These are phyloP conservation scores for Corythornis cristatus DNA, from an alignment of 2,113 vertebrate species.

Conservation along the genomic window DNA sequence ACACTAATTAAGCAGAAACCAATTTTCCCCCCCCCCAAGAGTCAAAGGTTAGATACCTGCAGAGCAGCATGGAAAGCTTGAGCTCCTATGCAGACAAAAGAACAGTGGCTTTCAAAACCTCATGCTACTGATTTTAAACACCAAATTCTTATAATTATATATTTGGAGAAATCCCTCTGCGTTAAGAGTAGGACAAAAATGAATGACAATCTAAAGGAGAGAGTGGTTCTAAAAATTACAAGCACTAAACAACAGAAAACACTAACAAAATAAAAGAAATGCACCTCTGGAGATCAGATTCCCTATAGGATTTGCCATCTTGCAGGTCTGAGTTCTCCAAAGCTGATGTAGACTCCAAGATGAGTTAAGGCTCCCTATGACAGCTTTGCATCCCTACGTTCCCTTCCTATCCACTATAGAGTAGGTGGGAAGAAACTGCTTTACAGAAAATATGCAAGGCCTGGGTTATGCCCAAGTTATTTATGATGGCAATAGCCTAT, in stretches of 20 bases:
- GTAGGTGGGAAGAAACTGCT: neutral
- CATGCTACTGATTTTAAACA: neutral
- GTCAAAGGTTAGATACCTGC: neutral
- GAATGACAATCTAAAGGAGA: neutral
- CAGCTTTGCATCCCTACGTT: neutral
- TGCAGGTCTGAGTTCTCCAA: neutral
- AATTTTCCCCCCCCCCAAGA: neutral
- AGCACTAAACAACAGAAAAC: neutral
- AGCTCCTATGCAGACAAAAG: neutral
- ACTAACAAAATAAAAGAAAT: neutral
- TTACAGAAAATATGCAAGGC: neutral
- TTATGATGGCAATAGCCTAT: neutral
- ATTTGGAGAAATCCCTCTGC: neutral
- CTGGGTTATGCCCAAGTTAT: neutral
- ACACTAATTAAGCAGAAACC: neutral
- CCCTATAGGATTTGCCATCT: neutral
- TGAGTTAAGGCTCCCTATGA: neutral
- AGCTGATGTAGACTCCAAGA: neutral
- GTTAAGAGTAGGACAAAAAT: neutral
- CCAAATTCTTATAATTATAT: accelerated
- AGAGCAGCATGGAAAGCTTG: neutral
- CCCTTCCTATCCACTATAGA: neutral
- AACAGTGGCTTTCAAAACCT: neutral
- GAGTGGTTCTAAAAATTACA: neutral
- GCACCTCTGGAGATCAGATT: neutral